Evolutionary conservation across 2,113 vertebrate genomes (phyloP), one percentile per base, ranked within the genome.

Genomic region (Callocephalon fimbriatum): DNA sequence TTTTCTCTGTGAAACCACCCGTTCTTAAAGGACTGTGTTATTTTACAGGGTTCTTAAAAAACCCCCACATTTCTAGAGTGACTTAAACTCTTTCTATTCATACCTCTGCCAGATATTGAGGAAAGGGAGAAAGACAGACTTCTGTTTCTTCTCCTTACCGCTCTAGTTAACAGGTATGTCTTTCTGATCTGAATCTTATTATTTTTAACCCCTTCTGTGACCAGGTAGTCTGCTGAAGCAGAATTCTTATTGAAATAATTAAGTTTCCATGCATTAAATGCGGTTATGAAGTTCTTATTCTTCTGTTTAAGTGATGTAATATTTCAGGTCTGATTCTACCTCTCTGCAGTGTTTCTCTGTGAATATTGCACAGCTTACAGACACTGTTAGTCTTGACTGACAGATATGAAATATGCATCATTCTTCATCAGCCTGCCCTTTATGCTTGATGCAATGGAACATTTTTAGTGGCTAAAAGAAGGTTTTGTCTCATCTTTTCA

Each of bases 221-320:
- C 18, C 29, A 23, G 13, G 59, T 61, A 65, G 23, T 38, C 22
- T 63, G 15, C 42, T 73, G 48, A 82, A 86, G 31, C n/a, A 42
- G 35, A 6, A 2, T 56, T 71, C 20, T 31, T 16, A 37, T 2
- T 58, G 47, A 73, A 82, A 31, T 53, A 78, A 27, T 19, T 21
- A 47, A 3, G 13, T 45, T 40, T 56, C 7, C 11, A 9, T 35
- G 17, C n/a, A 20, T 76, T 56, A 58, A 73, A 37, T 77, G 37
- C 37, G 37, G 7, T 61, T 68, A 63, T 23, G 7, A 65, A 45
- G 23, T 26, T 58, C 37, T 68, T 56, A 29, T 51, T 93, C 29
- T 82, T 48, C 8, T 3, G 9, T 44, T 0, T 1, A 63, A n/a
- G 21, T 29, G 53, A n/a, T 53, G 18, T n/a, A 40, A 4, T 58